Evolutionary conservation across 2,888 invertebrate genomes (phyloP), one percentile per base, ranked within the genome.

Genomic region (Biston betularia): DNA sequence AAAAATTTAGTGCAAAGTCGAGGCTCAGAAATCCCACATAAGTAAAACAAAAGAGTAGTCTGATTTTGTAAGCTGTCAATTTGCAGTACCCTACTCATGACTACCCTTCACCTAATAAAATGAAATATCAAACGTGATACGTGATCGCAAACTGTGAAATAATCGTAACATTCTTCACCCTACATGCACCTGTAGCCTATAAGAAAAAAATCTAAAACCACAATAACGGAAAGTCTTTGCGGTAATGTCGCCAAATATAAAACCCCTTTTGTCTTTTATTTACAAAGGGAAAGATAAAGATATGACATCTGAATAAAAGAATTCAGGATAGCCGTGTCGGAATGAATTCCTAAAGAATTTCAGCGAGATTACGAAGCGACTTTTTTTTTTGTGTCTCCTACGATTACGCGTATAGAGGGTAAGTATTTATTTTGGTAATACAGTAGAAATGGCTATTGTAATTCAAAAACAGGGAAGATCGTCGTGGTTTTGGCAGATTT

Each of bases 181-280:
- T 44, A 34, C 59, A 46, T 45, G 42, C n/a, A 6, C 12, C 56
- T 48, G 53, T 63, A 46, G 7, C 57, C 38, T 12, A 57, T 72
- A 72, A 74, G 24, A 24, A 74, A 65, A 72, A 74, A 74, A 72
- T 71, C 64, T 62, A 56, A 65, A 72, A 67, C 59, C n/a, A 67
- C 68, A 73, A 69, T 69, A 69, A 63, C 70, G 62, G 46, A 40
- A 68, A 66, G 69, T 68, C 71, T 72, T 70, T 68, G 68, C 64
- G 68, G 68, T 68, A 68, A 72, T 54, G 65, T 68, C 45, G 52
- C 53, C 59, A 62, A 71, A 75, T 59, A 75, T 67, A 75, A 78
- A 81, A 76, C 65, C 78, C 73, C 73, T 78, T 79, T 82, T 82
- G 82, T 83, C 80, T 82, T 78, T 79, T 83, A 82, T 83, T 81